Percentiles rank a stretch among this genome's conserved stretches.
Evolutionary conservation across 1,140 invertebrate species (phyloP).

Genomic region (Thaumetopoea pityocampa): DNA sequence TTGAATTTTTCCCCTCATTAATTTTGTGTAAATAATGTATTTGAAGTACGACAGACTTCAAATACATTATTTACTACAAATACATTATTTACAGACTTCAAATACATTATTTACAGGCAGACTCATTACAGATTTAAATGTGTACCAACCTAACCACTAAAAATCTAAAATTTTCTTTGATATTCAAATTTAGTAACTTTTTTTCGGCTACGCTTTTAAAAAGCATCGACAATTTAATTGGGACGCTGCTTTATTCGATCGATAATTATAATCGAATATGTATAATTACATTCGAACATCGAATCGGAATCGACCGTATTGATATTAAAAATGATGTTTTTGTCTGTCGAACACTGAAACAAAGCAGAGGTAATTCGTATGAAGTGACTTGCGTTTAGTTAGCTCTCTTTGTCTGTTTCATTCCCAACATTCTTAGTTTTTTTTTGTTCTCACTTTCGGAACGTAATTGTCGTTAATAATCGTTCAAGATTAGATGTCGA

Average conservation of each 20-base stretch:
- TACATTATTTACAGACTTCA: not conserved
- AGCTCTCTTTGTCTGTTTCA: constrained; percentile 44
- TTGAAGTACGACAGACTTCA: too few species aligned
- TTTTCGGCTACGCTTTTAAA: constrained; percentile 31
- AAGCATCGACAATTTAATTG: constrained; percentile 55
- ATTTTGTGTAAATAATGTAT: too few species aligned
- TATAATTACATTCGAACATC: constrained; percentile 50
- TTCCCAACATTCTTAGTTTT: constrained; percentile 54
- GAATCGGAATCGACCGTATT: constrained; percentile 32
- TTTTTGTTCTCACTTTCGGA: constrained; percentile 35
- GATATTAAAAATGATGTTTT: constrained; percentile 65
- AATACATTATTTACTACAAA: too few species aligned
- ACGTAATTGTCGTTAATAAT: constrained; percentile 65
- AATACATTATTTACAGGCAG: not conserved
- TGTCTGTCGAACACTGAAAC: constrained; percentile 57
- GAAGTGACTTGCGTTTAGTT: constrained; percentile 61
- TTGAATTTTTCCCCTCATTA: too few species aligned
- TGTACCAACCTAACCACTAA: constrained; percentile 6
- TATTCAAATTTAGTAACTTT: constrained; percentile 27
- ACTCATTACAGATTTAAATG: constrained; percentile 3
- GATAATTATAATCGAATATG: constrained; percentile 47
- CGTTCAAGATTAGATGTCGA: constrained; percentile 29
- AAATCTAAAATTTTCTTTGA: constrained; percentile 6
- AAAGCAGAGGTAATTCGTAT: constrained; percentile 66
- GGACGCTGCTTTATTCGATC: constrained; percentile 35